These are phyloP conservation scores for Drosophila novamexicana DNA, from an alignment of 1,140 invertebrate genomes.

Conservation along the genomic window DNA sequence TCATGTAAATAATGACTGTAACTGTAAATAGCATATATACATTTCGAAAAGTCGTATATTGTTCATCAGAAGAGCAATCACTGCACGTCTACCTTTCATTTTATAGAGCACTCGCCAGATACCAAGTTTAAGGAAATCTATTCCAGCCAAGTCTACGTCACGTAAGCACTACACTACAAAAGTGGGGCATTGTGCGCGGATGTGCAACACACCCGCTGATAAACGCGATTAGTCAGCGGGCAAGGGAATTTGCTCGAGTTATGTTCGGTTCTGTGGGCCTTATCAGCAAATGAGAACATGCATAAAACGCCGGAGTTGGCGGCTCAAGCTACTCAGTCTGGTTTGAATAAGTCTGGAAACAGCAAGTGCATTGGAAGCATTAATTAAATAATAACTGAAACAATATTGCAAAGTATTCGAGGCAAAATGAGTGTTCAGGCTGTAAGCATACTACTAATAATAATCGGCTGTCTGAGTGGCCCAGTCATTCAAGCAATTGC, in stretches of 20 bases:
- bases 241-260: constrained; percentile 18
- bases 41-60: too few relatives aligned
- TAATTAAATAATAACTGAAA: constrained; percentile 18
- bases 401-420: neutral
- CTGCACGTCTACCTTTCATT: neutral
- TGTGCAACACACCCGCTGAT: constrained; percentile 10
- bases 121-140: constrained; percentile 22
- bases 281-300: constrained; percentile 50
- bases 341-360: constrained; percentile 25
- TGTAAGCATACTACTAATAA: constrained; percentile 28
- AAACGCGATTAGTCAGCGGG: constrained; percentile 59
- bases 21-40: too few relatives aligned
- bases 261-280: constrained; percentile 25
- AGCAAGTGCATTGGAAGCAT: constrained; percentile 12
- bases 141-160: constrained; percentile 33
- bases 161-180: neutral
- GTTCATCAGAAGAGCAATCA: neutral
- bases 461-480: too few relatives aligned
- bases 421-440: constrained; percentile 39
- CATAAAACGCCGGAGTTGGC: constrained; percentile 51
- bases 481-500: too few relatives aligned
- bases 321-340: constrained; percentile 31
- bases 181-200: neutral
- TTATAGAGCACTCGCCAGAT: neutral
- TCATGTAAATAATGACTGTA: too few relatives aligned